Conservation (phyloP, 2,113 vertebrate genomes). For the Morone chrysops region DNA sequence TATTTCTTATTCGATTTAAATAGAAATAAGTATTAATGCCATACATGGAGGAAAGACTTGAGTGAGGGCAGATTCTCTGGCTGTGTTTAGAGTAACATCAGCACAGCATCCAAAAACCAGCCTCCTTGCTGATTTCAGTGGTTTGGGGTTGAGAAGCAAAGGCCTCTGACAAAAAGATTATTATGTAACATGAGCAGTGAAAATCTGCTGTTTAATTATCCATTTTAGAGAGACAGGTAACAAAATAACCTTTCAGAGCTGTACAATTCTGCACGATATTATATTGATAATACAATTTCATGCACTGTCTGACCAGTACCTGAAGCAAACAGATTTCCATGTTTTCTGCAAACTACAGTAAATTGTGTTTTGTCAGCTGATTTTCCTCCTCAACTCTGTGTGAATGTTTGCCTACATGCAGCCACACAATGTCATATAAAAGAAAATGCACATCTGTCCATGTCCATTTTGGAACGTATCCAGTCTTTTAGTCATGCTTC, state of each 20-base stretch:
- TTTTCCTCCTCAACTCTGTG: not conserved
- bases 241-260: too few species aligned
- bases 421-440: not conserved
- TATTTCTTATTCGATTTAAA: constrained; percentile 18
- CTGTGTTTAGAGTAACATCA: not conserved
- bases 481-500: not conserved
- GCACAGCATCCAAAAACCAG: not conserved
- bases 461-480: too few species aligned
- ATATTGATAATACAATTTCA: too few species aligned
- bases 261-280: too few species aligned
- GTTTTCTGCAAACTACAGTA: not conserved
- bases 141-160: not conserved
- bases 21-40: not conserved
- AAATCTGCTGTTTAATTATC: too few species aligned
- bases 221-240: too few species aligned
- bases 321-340: not conserved
- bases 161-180: not conserved
- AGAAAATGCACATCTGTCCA: not conserved
- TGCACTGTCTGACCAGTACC: not conserved
- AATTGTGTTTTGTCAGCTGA: not conserved
- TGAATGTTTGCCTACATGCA: not conserved
- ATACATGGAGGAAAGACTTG: constrained; percentile 1
- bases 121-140: not conserved
- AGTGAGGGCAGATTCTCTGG: not conserved
- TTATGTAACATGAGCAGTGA: too few species aligned